These are phyloP conservation scores for Drosophila malerkotliana DNA, from an alignment of 1,140 invertebrate species.

Conservation along the genomic window DNA sequence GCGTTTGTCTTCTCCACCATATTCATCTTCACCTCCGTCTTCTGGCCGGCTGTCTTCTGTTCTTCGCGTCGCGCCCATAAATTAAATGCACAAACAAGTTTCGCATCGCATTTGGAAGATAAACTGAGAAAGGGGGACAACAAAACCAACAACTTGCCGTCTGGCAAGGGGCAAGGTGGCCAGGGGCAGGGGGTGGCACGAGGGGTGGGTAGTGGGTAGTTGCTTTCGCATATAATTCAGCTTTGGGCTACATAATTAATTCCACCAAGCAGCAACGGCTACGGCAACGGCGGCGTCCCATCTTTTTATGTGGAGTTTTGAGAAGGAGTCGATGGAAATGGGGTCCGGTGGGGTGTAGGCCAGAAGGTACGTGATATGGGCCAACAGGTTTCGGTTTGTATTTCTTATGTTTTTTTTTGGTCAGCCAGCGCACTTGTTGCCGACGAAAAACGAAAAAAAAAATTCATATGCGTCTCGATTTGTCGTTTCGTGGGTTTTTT, in stretches of 20 bases:
- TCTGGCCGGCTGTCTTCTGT: constrained; percentile 49
- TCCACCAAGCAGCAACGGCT: constrained; percentile 55
- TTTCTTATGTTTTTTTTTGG: constrained; percentile 28
- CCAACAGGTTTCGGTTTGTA: constrained; percentile 68
- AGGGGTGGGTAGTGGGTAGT: constrained; percentile 30
- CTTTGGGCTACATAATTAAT: constrained; percentile 82
- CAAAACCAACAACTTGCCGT: constrained; percentile 15
- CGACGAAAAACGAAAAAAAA: constrained; percentile 37
- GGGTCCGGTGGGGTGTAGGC: constrained; percentile 29
- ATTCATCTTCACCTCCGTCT: constrained; percentile 25
- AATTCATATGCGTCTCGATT: constrained; percentile 72
- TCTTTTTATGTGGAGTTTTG: constrained; percentile 48
- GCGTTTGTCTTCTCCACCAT: constrained; percentile 46
- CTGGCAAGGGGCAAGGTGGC: background rate
- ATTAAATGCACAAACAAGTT: constrained; percentile 81
- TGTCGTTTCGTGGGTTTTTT: constrained; percentile 64
- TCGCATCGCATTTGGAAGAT: constrained; percentile 68
- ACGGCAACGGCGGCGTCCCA: constrained; percentile 35
- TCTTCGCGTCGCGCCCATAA: constrained; percentile 75
- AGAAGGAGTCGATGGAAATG: constrained; percentile 31
- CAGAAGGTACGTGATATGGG: constrained; percentile 77
- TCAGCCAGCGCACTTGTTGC: constrained; percentile 67
- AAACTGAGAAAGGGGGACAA: constrained; percentile 68
- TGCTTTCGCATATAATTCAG: constrained; percentile 82
- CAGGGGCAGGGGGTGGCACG: background rate